These are phyloP conservation scores for Apis mellifera DNA, from an alignment of 1,140 invertebrate genomes.

Conservation along the genomic window DNA sequence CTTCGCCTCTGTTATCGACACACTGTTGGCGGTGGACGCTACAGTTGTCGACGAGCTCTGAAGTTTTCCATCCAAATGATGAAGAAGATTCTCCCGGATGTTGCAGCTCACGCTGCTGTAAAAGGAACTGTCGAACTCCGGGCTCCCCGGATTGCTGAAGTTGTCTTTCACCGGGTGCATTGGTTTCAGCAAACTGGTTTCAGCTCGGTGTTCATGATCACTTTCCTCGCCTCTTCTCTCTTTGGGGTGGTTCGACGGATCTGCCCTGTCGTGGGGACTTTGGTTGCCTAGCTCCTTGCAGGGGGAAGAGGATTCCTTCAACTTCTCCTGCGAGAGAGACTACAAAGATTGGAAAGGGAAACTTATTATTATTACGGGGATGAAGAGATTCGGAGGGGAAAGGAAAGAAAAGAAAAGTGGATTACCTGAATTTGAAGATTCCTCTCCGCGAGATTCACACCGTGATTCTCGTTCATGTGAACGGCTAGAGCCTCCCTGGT, in stretches of 20 bases:
- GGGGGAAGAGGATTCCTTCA: slow-evolving; percentile 39
- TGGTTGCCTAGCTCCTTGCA: slow-evolving; percentile 49
- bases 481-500: slow-evolving; percentile 70
- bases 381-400: too few relatives aligned
- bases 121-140: slow-evolving; percentile 82
- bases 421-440: slow-evolving; percentile 51
- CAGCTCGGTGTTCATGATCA: slow-evolving; percentile 26
- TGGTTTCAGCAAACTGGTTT: slow-evolving; percentile 42
- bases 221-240: slow-evolving; percentile 52
- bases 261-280: slow-evolving; percentile 42
- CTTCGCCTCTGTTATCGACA: background rate
- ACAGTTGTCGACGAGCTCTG: slow-evolving; percentile 67
- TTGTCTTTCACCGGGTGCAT: slow-evolving; percentile 44
- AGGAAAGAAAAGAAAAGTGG: too few relatives aligned
- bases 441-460: slow-evolving; percentile 47
- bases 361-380: too few relatives aligned
- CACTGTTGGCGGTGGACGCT: slow-evolving; percentile 1
- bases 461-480: slow-evolving; percentile 73
- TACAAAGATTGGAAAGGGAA: background rate
- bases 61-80: slow-evolving; percentile 85
- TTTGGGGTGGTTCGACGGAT: slow-evolving; percentile 4
- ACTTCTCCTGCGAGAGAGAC: slow-evolving; percentile 46
- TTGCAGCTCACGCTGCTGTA: slow-evolving; percentile 84
- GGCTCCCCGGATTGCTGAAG: slow-evolving; percentile 68
- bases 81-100: slow-evolving; percentile 85